Base-by-base conservation (phyloP, 2,888 invertebrate species). In the Gandaritis pyraliata region DNA sequence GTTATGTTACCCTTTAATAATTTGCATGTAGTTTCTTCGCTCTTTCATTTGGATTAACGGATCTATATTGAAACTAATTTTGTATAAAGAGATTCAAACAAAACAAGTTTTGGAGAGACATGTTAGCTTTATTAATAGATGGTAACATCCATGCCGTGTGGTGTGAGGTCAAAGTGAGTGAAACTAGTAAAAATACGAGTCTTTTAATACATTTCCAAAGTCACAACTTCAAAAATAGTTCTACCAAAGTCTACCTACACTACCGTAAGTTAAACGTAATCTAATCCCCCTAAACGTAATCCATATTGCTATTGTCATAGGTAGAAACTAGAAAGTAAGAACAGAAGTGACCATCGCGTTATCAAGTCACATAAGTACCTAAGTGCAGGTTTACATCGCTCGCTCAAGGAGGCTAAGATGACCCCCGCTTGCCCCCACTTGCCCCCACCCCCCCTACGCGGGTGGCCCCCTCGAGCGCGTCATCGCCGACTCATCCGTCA, bases 401-500 rank as follows among this genome's bases (percentile, higher is more conserved):
- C 56, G 53, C 58, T 52, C 39, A n/a, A 47, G 58, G 61, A 66
- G 66, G 64, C 60, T 62, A 62, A 70, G 68, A 66, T 65, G 61
- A 61, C 58, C 65, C 64, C 61, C 65, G 18, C 50, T 54, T 47
- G 53, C 13, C 61, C 64, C 61, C 60, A 43, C 39, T 29, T 39
- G 12, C 49, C 60, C 55, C 30, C 50, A 33, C 48, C n/a, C 49
- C 54, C 18, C 45, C 39, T 13, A 61, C 61, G 15, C 33, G 15
- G 48, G 48, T 10, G 36, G 39, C 67, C 60, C 58, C 66, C 68
- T 58, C 62, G 54, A 58, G 56, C 68, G 69, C 74, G 76, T 78
- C 80, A 80, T 78, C 79, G 77, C 74, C 69, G 72, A 68, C 75
- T 77, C 85, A 86, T 85, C 82, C 81, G 81, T 86, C 86, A 85